phyloP scores from a whole-genome alignment of 2,888 invertebrate genomes.

The Tipula helvola region DNA sequence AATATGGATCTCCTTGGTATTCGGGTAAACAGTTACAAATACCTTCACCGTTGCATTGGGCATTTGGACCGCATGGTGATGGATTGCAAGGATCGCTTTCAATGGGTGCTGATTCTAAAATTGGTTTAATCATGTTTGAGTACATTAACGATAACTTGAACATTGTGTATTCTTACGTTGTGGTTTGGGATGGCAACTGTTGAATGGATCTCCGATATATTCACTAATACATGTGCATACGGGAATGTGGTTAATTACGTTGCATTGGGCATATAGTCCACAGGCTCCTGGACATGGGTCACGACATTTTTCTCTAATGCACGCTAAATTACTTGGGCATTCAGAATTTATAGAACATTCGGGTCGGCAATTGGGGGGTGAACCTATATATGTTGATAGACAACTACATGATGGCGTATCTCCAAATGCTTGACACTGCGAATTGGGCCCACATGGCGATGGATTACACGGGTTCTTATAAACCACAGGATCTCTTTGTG shows the following conservation, averaged over 20 bases:
- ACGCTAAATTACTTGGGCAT: slow-evolving; percentile 50
- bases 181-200: slow-evolving; percentile 50
- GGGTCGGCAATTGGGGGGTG: slow-evolving; percentile 54
- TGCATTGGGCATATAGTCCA: slow-evolving; percentile 44
- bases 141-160: not conserved
- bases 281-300: slow-evolving; percentile 61
- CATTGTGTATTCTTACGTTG: slow-evolving; percentile 17
- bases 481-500: slow-evolving; percentile 20
- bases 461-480: slow-evolving; percentile 48
- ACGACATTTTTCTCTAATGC: slow-evolving; percentile 49
- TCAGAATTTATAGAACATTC: slow-evolving; percentile 55
- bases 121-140: not conserved
- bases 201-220: slow-evolving; percentile 66
- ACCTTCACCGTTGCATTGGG: slow-evolving; percentile 39
- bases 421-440: slow-evolving; percentile 43
- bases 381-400: slow-evolving; percentile 44
- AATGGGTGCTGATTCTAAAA: slow-evolving; percentile 20
- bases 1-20: slow-evolving; percentile 65
- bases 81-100: slow-evolving; percentile 35
- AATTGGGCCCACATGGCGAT: slow-evolving; percentile 53
- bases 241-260: slow-evolving; percentile 55
- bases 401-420: slow-evolving; percentile 49
- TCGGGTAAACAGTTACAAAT: slow-evolving; percentile 58
- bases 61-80: slow-evolving; percentile 42
- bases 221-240: slow-evolving; percentile 64